Evolutionary conservation across 1,140 invertebrate species (phyloP), one percentile per base, ranked within the genome.

Genomic region (Trachymyrmex septentrionalis): DNA sequence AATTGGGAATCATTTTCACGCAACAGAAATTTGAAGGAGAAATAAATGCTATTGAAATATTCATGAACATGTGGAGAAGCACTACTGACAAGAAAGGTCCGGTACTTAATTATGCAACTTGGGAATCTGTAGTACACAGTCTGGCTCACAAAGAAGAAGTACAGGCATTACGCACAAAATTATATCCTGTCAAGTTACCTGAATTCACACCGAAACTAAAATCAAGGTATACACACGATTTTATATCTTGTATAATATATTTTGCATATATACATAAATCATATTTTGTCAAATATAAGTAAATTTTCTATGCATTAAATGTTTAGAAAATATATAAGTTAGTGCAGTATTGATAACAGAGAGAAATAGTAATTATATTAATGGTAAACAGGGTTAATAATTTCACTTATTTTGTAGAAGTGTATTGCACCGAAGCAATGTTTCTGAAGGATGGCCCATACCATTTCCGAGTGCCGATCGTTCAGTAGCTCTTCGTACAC

Each of bases 381-480:
- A 48, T 27, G 9, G 14, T 48, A 59, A 64, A 2, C 9, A n/a
- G 5, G 0, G 7, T 30, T 64, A 67, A 67, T 44, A 67, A 50
- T 53, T 19, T 27, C 69, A 77, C 30, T 86, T 27, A 81, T 94
- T 38, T 38, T 96, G 55, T 89, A 97, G 97, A 86, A 91, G 95
- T 1, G 67, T 95, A 1, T 86, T 98, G 14, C 98, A 97, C 92
- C 96, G 96, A 71, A 96, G 95, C 76, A 87, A 96, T 3, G 93
- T 97, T 30, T 95, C 96, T 4, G 92, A 96, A 66, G 96, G 96
- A n/a, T 99, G 97, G 96, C 97, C 97, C 90, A 57, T 97, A 1
- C 96, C 97, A 16, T 99, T 99, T 94, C 96, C 96, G 0, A 97
- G 98, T 10, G 96, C 97, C 30, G 99, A 99, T 96, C 96, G 96